phyloP scores from a whole-genome alignment of 2,113 vertebrate species.

The Calidris pugnax region DNA sequence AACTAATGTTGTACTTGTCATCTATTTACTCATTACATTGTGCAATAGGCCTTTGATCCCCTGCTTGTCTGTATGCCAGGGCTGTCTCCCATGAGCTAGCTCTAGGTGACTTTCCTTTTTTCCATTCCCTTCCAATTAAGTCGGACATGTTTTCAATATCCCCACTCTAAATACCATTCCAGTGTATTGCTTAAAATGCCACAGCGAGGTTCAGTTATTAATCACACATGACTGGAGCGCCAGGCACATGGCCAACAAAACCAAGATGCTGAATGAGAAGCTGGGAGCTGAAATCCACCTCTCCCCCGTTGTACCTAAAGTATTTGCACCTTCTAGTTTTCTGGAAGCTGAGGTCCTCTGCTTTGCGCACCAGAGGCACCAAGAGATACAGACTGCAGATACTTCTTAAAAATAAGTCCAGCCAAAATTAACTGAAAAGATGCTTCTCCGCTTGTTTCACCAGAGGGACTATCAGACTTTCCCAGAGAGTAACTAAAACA shows the following conservation, averaged over 20 bases:
- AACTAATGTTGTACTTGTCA: conserved; percentile 8
- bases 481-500: background rate
- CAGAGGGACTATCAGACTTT: background rate
- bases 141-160: conserved; percentile 29
- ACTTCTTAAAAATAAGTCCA: background rate
- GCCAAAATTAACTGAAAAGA: background rate
- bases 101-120: conserved; percentile 8
- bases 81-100: background rate
- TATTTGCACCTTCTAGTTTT: background rate
- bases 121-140: conserved; percentile 17
- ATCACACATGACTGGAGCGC: background rate
- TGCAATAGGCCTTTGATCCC: conserved; percentile 34
- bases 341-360: background rate
- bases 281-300: background rate
- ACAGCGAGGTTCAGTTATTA: background rate
- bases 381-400: fast-evolving
- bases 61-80: background rate
- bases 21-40: conserved; percentile 47
- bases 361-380: background rate
- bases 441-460: background rate
- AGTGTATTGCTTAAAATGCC: background rate
- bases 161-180: background rate
- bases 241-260: background rate
- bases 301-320: background rate
- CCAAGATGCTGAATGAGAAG: background rate